Conservation (phyloP, 2,888 invertebrate species). For the Sphecodes monilicornis region DNA sequence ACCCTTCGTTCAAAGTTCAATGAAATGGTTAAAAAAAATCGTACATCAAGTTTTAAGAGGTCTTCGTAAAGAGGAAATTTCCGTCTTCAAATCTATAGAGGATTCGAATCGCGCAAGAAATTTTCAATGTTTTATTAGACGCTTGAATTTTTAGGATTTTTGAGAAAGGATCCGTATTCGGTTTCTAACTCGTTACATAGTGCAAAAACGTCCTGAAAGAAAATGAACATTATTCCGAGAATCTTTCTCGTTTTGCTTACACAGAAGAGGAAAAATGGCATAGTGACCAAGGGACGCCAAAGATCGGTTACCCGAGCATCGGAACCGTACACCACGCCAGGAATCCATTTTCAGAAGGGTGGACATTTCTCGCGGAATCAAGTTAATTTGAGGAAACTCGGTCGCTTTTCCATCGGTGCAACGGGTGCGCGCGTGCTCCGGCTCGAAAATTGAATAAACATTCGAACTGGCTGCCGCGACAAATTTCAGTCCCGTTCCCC, state of each 20-base stretch:
- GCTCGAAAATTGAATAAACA: slow-evolving; percentile 72
- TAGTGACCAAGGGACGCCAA: neutral
- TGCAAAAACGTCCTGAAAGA: neutral
- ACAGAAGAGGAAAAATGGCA: neutral
- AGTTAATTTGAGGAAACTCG: slow-evolving; percentile 29
- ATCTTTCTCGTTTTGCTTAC: neutral
- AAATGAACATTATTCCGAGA: neutral
- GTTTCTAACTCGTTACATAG: neutral
- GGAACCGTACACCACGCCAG: neutral
- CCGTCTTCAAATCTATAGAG: too few species aligned
- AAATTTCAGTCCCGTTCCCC: slow-evolving; percentile 73
- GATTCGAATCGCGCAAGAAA: too few species aligned
- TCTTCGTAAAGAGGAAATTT: too few species aligned
- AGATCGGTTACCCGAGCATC: neutral
- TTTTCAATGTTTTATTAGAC: too few species aligned
- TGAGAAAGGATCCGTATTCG: neutral
- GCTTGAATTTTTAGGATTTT: neutral
- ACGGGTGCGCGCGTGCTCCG: slow-evolving; percentile 8
- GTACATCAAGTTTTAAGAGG: too few species aligned
- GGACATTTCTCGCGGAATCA: neutral
- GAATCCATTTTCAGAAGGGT: neutral
- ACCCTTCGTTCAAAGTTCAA: too few species aligned
- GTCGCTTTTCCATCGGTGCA: neutral
- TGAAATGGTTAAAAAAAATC: too few species aligned
- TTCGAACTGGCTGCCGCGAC: slow-evolving; percentile 67